phyloP scores from a whole-genome alignment of 2,113 vertebrate genomes.

The Gavia stellata region DNA sequence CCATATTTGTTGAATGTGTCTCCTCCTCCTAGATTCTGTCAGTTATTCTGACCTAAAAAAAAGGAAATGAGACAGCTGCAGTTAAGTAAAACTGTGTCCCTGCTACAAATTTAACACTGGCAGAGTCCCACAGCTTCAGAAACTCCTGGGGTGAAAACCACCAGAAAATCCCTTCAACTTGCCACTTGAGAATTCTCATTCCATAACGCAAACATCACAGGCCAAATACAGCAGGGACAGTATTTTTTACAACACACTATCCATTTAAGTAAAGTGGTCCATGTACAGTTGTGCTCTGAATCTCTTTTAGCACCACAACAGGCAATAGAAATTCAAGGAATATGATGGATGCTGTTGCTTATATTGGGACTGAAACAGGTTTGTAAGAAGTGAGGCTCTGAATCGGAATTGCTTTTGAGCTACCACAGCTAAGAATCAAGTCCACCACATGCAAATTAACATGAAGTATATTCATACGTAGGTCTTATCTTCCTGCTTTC shows the following conservation, averaged over 20 bases:
- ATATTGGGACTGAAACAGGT: neutral
- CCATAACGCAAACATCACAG: neutral
- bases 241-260: neutral
- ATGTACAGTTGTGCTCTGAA: neutral
- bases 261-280: neutral
- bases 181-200: neutral
- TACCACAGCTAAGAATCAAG: neutral
- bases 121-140: neutral
- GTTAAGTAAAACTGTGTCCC: neutral
- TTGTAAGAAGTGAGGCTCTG: neutral
- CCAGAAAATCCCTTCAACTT: neutral
- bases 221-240: neutral
- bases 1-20: neutral
- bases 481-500: neutral
- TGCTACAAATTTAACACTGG: neutral
- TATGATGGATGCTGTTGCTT: neutral
- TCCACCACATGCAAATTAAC: neutral
- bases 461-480: neutral
- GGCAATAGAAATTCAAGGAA: neutral
- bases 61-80: neutral
- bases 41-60: slow-evolving; percentile 19
- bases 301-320: neutral
- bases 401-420: neutral
- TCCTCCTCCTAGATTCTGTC: neutral
- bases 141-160: neutral